A percentile compares a stretch with the other conserved stretches of the same genome.
These are phyloP conservation scores for Ceuthmochares aereus DNA, from an alignment of 2,113 vertebrate genomes.

Conservation along the genomic window DNA sequence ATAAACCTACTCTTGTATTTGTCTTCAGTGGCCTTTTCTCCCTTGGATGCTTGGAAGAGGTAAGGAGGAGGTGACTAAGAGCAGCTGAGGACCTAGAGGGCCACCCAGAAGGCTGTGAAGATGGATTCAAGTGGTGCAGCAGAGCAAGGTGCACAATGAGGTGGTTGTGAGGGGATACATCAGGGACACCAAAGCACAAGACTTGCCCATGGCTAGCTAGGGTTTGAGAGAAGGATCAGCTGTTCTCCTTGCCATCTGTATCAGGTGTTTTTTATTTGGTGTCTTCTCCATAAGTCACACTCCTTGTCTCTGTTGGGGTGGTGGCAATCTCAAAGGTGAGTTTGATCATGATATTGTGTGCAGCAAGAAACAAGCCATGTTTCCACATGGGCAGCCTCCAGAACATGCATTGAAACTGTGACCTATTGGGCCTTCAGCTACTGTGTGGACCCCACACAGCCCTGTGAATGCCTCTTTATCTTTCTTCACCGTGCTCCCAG, in stretches of 20 bases:
- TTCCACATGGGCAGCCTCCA: background rate
- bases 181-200: fast-evolving
- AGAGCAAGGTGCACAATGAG: background rate
- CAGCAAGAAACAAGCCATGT: background rate
- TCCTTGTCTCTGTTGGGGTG: background rate
- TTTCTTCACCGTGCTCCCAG: background rate
- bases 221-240: background rate
- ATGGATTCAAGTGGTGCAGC: background rate
- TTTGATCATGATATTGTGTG: background rate
- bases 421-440: background rate
- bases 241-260: background rate
- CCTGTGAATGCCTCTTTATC: constrained; percentile 54
- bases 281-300: background rate
- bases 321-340: background rate
- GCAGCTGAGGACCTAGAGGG: background rate
- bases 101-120: background rate
- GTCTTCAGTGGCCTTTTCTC: background rate
- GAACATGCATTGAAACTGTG: background rate
- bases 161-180: background rate
- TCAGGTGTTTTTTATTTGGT: background rate
- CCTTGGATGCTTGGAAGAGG: background rate
- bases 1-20: background rate
- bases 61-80: background rate
- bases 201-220: fast-evolving
- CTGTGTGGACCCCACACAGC: constrained; percentile 36